phyloP scores from a whole-genome alignment of 2,888 invertebrate genomes.

The Osedax fenrisi region DNA sequence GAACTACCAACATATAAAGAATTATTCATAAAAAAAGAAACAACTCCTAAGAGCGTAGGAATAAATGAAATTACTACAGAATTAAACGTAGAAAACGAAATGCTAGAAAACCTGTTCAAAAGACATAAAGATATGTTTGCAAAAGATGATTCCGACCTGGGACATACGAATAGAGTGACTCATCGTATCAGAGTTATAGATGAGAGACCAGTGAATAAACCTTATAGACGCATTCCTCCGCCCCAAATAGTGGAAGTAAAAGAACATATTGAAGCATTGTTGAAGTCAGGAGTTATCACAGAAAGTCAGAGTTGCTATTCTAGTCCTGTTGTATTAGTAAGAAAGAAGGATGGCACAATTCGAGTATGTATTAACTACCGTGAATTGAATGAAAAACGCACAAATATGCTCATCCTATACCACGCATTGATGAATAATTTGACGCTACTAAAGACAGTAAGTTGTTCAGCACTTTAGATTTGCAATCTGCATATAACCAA shows the following conservation, averaged over 20 bases:
- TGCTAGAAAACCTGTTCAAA: no score
- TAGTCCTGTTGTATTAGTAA: neutral
- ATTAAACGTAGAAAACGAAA: no score
- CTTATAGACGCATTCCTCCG: neutral
- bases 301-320: neutral
- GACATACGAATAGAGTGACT: no score
- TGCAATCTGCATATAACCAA: slow-evolving; percentile 34
- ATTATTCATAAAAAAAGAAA: no score
- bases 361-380: neutral
- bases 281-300: neutral
- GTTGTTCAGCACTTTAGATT: slow-evolving; percentile 34
- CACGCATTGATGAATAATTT: slow-evolving; percentile 30
- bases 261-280: neutral
- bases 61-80: no score
- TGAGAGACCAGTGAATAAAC: neutral
- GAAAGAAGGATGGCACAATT: neutral
- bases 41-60: no score
- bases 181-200: neutral
- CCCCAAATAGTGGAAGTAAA: neutral
- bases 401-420: neutral
- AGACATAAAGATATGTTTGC: neutral
- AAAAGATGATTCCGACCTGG: neutral
- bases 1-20: no score
- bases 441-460: slow-evolving; percentile 24
- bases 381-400: neutral